Evolutionary conservation across 64 coral and sea anemone genomes (phyloP).

Genomic region (Montipora capricornis): DNA sequence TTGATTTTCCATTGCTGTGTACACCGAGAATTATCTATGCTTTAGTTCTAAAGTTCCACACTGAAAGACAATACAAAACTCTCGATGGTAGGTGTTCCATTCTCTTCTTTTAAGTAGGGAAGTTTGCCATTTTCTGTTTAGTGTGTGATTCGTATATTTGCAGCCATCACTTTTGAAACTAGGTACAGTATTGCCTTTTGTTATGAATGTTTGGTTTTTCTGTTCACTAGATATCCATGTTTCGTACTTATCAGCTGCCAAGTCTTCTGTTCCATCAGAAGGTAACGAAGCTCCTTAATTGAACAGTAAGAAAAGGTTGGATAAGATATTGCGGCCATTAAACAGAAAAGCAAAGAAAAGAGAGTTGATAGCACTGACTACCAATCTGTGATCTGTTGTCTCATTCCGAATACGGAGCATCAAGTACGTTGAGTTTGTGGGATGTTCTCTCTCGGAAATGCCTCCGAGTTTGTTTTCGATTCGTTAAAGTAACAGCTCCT

Average conservation of each 20-base stretch:
- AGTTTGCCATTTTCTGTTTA: not conserved
- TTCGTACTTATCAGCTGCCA: slow-evolving; percentile 72
- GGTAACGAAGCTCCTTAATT: slow-evolving; percentile 26
- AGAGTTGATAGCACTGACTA: too few relatives aligned
- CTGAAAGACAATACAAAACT: slow-evolving; percentile 69
- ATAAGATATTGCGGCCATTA: not conserved
- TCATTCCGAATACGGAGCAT: too few relatives aligned
- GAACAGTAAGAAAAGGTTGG: not conserved
- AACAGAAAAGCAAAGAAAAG: not conserved
- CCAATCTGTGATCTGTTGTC: too few relatives aligned
- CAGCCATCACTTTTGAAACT: not conserved
- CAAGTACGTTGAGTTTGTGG: too few relatives aligned
- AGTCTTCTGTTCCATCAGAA: slow-evolving; percentile 66
- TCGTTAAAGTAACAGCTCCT: too few relatives aligned
- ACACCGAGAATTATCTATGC: slow-evolving; percentile 66
- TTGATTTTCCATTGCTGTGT: not conserved
- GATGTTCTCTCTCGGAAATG: too few relatives aligned
- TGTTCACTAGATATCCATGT: slow-evolving; percentile 85
- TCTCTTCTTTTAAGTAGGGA: not conserved
- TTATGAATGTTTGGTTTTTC: not conserved
- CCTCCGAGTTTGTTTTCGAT: too few relatives aligned
- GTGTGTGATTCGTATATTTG: not conserved
- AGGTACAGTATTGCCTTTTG: not conserved
- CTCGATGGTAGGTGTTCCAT: slow-evolving; percentile 52
- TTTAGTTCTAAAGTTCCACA: slow-evolving; percentile 77